These are phyloP conservation scores for Ormyrus thymus DNA, from an alignment of 2,888 invertebrate species.

Conservation along the genomic window DNA sequence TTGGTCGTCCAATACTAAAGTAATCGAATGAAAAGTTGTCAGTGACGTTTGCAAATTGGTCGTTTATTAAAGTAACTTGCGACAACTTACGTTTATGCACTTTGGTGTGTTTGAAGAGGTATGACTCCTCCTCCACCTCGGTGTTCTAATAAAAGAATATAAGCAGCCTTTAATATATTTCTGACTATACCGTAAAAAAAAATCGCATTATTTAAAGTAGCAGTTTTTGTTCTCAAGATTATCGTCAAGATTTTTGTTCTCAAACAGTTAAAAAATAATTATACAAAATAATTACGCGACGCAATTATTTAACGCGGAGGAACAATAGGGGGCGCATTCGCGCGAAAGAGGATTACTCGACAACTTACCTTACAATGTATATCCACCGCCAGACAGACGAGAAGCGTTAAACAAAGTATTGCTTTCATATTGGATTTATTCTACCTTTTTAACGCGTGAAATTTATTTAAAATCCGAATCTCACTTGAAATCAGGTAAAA, in stretches of 20 bases:
- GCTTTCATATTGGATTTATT: background rate
- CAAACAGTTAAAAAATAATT: background rate
- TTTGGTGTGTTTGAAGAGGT: background rate
- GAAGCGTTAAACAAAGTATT: conserved; percentile 17
- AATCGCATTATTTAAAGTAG: too few species aligned
- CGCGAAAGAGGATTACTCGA: conserved; percentile 17
- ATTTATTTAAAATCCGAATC: background rate
- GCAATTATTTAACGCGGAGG: background rate
- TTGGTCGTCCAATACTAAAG: too few species aligned
- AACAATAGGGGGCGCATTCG: conserved; percentile 32
- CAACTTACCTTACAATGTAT: conserved; percentile 29
- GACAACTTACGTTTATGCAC: background rate
- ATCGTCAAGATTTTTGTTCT: too few species aligned
- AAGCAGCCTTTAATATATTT: too few species aligned
- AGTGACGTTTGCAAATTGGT: too few species aligned
- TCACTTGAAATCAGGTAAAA: conserved; percentile 21
- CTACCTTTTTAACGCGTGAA: conserved; percentile 1
- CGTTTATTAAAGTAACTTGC: too few species aligned
- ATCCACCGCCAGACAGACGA: conserved; percentile 4
- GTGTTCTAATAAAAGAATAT: too few species aligned
- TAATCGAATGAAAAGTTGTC: too few species aligned
- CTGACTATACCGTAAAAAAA: too few species aligned
- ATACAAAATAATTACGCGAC: background rate
- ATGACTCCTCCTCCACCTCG: too few species aligned
- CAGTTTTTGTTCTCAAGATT: too few species aligned